Evolutionary conservation across 1,140 invertebrate species (phyloP).

Genomic region (Cherax quadricarinatus): DNA sequence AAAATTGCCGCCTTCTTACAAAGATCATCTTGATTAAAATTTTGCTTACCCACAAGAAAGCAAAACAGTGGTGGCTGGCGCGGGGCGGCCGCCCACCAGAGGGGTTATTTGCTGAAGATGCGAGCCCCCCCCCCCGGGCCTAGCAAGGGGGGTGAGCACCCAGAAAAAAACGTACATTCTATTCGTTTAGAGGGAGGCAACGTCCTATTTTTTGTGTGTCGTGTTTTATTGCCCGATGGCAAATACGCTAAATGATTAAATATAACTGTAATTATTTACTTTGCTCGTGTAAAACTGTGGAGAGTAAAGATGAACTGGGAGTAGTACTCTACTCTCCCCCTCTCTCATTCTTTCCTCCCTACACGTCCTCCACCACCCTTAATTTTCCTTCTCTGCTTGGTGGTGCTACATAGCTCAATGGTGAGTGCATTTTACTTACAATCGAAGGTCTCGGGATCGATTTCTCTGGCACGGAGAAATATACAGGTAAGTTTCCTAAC

Average conservation of each 20-base stretch:
- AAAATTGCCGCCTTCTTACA: constrained; percentile 64
- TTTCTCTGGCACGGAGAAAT: too few species aligned
- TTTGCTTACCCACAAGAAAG: constrained; percentile 72
- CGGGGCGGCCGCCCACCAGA: background rate
- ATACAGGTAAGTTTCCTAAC: too few species aligned
- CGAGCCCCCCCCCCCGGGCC: background rate
- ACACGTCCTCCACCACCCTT: too few species aligned
- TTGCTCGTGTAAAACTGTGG: constrained; percentile 37
- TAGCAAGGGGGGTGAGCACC: background rate
- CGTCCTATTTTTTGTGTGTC: background rate
- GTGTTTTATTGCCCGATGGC: constrained; percentile 38
- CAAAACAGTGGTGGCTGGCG: constrained; percentile 51
- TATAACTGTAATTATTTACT: constrained; percentile 61
- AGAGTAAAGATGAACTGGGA: constrained; percentile 27
- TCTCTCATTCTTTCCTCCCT: background rate
- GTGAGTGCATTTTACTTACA: too few species aligned
- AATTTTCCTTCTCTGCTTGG: too few species aligned
- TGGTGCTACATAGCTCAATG: too few species aligned
- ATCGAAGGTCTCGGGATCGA: too few species aligned
- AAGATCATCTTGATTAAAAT: constrained; percentile 70
- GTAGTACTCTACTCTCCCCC: background rate
- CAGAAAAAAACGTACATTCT: constrained; percentile 10
- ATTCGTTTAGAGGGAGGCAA: constrained; percentile 37
- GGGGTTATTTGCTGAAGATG: constrained; percentile 40
- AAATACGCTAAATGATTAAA: constrained; percentile 56